Evolutionary conservation across 2,888 invertebrate genomes (phyloP), one percentile per base, ranked within the genome.

Genomic region (Drosophila kanekoi): DNA sequence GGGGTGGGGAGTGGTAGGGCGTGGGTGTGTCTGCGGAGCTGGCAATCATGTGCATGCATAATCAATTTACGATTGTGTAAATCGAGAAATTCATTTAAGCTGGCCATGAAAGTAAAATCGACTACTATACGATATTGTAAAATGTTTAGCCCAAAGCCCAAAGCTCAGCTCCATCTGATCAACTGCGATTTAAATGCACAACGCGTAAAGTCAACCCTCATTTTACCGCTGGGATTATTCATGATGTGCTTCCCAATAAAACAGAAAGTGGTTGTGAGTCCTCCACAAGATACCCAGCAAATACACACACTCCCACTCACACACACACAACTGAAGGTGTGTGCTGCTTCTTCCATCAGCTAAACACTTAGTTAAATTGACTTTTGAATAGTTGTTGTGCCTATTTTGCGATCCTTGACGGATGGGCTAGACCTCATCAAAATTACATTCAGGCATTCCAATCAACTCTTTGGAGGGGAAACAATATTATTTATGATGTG

Each of bases 121-220:
- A 64, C 68, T 72, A 53, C 66, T 57, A 43, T 53, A 64, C 77
- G 56, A 62, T 68, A 67, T 71, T 66, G 57, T 70, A 28, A 77
- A 74, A 64, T 59, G 47, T 52, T 65, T 40, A 53, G 51, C 20
- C 28, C 20, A 41, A 60, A 18, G 37, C 68, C 59, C 41, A 58
- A 23, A 52, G 52, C 40, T 52, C 47, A 59, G 51, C 61, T 47
- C 4, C 10, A 67, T 56, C 68, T 69, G 75, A 85, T 85, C 77
- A 82, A 69, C 64, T 56, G 18, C 61, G 66, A 82, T 85, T 82
- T 77, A 82, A 77, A 82, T 79, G 80, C 82, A 59, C 51, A 69
- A 14, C 58, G 67, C 41, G 58, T 67, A 52, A 60, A 53, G 57
- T 52, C 49, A 75, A 53, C 32, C 33, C 41, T 28, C 16, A 41